Base-by-base conservation (phyloP, 2,113 vertebrate species). In the Phylloscopus trochiloides region DNA sequence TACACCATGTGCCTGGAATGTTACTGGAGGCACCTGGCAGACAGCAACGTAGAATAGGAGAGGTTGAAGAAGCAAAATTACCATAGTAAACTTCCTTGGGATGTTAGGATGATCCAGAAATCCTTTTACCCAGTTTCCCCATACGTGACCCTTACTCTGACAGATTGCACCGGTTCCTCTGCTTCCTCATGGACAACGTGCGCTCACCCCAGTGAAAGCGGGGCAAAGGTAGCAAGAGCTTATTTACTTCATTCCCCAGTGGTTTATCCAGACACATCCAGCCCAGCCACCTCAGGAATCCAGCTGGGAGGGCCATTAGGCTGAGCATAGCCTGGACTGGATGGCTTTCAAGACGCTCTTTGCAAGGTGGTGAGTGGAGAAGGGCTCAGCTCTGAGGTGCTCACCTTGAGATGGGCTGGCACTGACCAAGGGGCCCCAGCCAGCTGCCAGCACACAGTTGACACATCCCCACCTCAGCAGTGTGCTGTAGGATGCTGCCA, bases 51-150 rank as follows among this genome's bases (percentile, higher is more conserved):
- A 40, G 25, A 70, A 74, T 0, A 48, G 13, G 47, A 90, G 55
- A 92, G 14, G 13, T 2, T 88, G 50, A 92, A 54, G 38, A 47
- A 93, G 38, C 0, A 80, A 92, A 88, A 59, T 54, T 6, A 28
- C 19, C n/a, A 12, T 5, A 42, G 28, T 21, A 34, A 83, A 79
- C 43, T 82, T 79, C 31, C 47, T 48, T 80, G 32, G 47, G 16
- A 75, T 65, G 18, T 58, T 24, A 25, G 7, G 22, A 66, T n/a
- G 51, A 77, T 29, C 26, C 55, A 94, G 79, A 91, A 88, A 83
- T 83, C 88, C 81, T 92, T 95, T 95, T 83, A 48, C 85, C 85
- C 38, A 55, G 48, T 96, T 96, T 95, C 94, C 62, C 87, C 77
- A 90, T 8, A 28, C 11, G 0, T n/a, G 81, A 96, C 90, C 91